Evolutionary conservation across 2,888 invertebrate genomes (phyloP), one percentile per base, ranked within the genome.

Genomic region (Ophion ellenae): DNA sequence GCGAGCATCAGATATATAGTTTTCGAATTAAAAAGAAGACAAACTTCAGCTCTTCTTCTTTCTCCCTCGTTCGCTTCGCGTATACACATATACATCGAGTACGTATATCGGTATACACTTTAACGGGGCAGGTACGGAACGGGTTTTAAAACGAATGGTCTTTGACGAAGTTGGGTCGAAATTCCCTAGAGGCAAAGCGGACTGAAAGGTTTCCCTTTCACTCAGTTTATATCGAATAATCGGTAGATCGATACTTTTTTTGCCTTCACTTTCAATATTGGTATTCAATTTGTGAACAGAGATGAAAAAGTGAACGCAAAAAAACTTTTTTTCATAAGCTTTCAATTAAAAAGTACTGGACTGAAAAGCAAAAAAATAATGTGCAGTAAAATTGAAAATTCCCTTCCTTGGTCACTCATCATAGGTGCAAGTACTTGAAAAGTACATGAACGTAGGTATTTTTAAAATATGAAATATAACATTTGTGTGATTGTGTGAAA

Each of bases 1-100:
- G 74, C 85, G 84, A 82, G 76, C 71, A 83, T 75, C 85, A 73
- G 71, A 83, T 80, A 83, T 71, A 77, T 69, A 67, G 61, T 79
- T 80, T 71, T 69, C 57, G 71, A 78, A 78, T 36, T 40, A 67
- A 78, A 77, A 78, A 83, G 53, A 70, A 61, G 69, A 57, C 32
- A 67, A 57, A 32, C 28, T 63, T 11, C 9, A 11, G 45, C 45
- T 77, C 10, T 67, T 24, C 67, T 32, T 14, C 32, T 4, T 32
- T 32, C 32, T 32, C 32, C 32, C 24, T 71, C n/a, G 1, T 0
- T 40, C 17, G 2, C 11, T 67, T 4, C n/a, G 28, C 24, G 24
- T 53, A 63, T 53, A 40, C 45, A 80, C 57, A 69, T 63, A 66
- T 53, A 67, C 71, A 61, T 67, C 28, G 20, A 47, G 40, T 45